Percentiles rank a stretch among this genome's conserved stretches.
These are phyloP conservation scores for Vulpes vulpes DNA, from an alignment of 2,113 vertebrate genomes.

Conservation along the genomic window DNA sequence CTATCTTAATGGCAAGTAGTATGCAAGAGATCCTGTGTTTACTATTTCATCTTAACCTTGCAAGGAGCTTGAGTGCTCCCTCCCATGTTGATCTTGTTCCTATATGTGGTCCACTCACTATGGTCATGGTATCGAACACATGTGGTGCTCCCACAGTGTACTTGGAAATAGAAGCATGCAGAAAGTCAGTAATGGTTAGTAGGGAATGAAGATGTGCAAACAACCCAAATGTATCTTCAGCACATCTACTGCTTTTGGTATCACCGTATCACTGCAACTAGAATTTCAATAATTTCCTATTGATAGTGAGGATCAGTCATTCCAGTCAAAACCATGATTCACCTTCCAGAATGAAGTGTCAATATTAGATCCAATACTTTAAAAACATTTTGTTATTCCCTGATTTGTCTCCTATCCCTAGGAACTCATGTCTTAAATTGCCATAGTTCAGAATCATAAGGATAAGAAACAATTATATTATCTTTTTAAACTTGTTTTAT, in stretches of 20 bases:
- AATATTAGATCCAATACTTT: neutral
- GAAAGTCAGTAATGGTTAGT: neutral
- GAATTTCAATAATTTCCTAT: neutral
- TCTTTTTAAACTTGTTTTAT: neutral
- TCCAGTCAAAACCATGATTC: neutral
- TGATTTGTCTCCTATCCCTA: neutral
- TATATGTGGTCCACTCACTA: neutral
- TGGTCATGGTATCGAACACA: no score
- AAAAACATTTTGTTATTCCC: neutral
- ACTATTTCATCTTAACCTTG: neutral
- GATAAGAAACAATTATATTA: neutral
- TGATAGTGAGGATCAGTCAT: no score
- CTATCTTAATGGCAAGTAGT: neutral
- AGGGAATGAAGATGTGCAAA: neutral
- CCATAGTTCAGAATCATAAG: neutral
- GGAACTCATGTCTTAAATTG: neutral
- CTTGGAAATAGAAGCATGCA: neutral
- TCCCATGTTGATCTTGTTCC: neutral
- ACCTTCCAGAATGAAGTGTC: neutral
- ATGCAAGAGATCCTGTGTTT: neutral
- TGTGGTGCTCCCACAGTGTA: neutral
- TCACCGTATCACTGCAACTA: neutral
- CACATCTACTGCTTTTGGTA: neutral
- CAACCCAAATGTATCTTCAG: neutral
- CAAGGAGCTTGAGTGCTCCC: neutral